phyloP scores from a whole-genome alignment of 1,140 invertebrate genomes.

The Ephestia elutella region DNA sequence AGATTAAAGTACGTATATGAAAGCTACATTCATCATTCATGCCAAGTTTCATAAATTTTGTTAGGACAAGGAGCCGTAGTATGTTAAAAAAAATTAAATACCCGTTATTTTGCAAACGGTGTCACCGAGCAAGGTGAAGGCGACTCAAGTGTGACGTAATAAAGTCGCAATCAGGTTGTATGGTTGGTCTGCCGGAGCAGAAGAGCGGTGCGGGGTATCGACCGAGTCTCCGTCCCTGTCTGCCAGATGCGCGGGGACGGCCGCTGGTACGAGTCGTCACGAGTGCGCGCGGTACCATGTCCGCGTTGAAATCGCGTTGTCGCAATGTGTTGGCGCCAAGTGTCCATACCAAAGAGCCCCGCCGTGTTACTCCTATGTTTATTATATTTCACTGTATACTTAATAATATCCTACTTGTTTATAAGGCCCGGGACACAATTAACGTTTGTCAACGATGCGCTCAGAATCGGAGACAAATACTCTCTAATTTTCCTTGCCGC shows the following conservation, averaged over 20 bases:
- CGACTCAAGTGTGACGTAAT: not conserved
- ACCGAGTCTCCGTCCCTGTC: slow-evolving; percentile 13
- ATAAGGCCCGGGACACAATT: slow-evolving; percentile 19
- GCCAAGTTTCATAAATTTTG: no score
- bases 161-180: not conserved
- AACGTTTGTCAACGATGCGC: slow-evolving; percentile 25
- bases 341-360: slow-evolving; percentile 15
- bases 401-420: slow-evolving; percentile 1
- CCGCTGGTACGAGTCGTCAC: slow-evolving; percentile 11
- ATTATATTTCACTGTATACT: no score
- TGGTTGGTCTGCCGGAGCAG: not conserved
- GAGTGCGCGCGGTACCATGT: slow-evolving; percentile 13
- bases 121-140: not conserved
- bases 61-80: no score
- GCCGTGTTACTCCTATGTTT: no score
- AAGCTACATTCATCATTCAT: no score
- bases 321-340: slow-evolving; percentile 28
- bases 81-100: no score
- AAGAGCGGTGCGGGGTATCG: slow-evolving; percentile 18
- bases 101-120: not conserved
- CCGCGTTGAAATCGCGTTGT: slow-evolving; percentile 3
- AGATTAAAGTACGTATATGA: no score
- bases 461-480: slow-evolving; percentile 28
- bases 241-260: slow-evolving; percentile 20
- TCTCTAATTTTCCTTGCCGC: slow-evolving; percentile 23